Conservation (phyloP, 2,797 vertebrate species). For the Phoebastria nigripes region DNA sequence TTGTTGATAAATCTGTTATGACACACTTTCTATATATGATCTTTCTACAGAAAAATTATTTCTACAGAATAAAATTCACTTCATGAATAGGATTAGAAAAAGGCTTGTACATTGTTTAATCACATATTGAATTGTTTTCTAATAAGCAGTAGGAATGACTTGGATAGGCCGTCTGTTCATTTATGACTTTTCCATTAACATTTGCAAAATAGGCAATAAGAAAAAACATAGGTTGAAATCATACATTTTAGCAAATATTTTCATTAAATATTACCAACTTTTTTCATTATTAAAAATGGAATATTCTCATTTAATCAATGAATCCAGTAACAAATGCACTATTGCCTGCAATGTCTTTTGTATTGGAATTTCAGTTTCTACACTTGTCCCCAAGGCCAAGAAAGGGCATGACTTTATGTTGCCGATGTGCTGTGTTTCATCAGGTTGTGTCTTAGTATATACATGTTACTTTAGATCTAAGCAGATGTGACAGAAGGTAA, state of each 20-base stretch:
- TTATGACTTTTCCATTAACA: neutral
- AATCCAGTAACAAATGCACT: neutral
- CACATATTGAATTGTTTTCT: neutral
- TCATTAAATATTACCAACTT: neutral
- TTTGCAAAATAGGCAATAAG: neutral
- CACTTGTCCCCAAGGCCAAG: neutral
- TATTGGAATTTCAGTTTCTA: neutral
- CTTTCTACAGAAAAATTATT: neutral
- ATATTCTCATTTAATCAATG: neutral
- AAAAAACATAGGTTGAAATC: neutral
- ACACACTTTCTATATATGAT: neutral
- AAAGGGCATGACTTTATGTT: neutral
- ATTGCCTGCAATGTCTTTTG: neutral
- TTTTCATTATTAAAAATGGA: neutral
- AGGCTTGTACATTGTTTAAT: neutral
- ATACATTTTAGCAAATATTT: neutral
- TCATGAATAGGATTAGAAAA: neutral
- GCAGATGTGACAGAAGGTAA: slow-evolving; percentile 40
- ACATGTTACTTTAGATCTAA: neutral
- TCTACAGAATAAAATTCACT: neutral
- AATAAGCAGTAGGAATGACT: neutral
- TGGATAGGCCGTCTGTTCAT: neutral
- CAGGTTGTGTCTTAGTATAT: slow-evolving; percentile 6
- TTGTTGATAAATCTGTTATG: slow-evolving; percentile 54
- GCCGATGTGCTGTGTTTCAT: neutral